phyloP scores from a whole-genome alignment of 1,140 invertebrate genomes.

The Euborellia annulipes region DNA sequence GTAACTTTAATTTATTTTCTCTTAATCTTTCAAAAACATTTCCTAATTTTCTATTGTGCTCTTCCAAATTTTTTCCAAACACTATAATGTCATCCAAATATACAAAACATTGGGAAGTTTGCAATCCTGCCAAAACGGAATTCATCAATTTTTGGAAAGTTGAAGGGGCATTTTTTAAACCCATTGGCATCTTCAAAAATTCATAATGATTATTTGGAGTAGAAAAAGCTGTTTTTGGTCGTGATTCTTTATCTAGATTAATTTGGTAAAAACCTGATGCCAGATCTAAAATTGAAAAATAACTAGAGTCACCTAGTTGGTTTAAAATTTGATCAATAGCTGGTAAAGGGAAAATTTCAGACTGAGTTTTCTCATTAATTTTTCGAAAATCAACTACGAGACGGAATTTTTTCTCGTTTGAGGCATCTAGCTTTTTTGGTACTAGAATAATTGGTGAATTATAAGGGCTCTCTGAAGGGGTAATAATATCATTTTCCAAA shows the following conservation, averaged over 20 bases:
- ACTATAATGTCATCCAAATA: constrained; percentile 23
- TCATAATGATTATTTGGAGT: constrained; percentile 19
- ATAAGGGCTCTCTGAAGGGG: constrained; percentile 12
- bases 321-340: constrained; percentile 31
- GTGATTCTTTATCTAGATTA: constrained; percentile 19
- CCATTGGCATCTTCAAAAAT: constrained; percentile 19
- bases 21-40: constrained; percentile 11
- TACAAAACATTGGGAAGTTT: constrained; percentile 12
- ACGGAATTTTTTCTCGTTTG: constrained; percentile 22
- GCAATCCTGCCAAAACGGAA: constrained; percentile 18
- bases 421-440: constrained; percentile 24
- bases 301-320: constrained; percentile 26
- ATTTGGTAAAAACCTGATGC: constrained; percentile 29
- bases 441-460: constrained; percentile 21
- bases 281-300: constrained; percentile 33
- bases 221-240: constrained; percentile 21
- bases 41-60: constrained; percentile 5
- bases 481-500: constrained; percentile 8
- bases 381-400: constrained; percentile 27
- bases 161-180: constrained; percentile 18
- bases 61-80: background rate
- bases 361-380: constrained; percentile 26
- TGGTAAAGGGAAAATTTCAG: constrained; percentile 35
- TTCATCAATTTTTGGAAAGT: constrained; percentile 26
- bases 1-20: constrained; percentile 11